phyloP scores from a whole-genome alignment of 2,113 vertebrate species.

The Otus sunia region DNA sequence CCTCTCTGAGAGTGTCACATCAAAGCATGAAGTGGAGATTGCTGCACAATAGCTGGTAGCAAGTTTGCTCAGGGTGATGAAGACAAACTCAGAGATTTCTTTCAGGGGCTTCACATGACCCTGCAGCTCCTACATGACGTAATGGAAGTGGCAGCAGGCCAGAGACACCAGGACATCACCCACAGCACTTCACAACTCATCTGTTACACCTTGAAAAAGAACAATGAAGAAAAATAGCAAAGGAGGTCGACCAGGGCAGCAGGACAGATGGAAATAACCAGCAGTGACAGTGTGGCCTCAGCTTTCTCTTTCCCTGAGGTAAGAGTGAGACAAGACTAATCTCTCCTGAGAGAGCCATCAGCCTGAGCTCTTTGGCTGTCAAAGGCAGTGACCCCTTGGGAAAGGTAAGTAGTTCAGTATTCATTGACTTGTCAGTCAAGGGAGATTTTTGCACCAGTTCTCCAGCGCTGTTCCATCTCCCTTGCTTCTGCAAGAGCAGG shows the following conservation, averaged over 20 bases:
- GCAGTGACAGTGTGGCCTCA: not conserved
- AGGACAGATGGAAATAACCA: not conserved
- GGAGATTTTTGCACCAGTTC: not conserved
- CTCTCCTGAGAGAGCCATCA: not conserved
- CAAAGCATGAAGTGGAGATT: fast-evolving
- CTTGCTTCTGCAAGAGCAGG: not conserved
- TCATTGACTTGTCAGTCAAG: not conserved
- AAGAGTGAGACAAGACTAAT: not conserved
- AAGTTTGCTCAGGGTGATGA: not conserved
- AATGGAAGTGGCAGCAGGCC: not conserved
- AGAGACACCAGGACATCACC: not conserved
- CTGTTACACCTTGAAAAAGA: not conserved
- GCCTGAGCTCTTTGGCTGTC: not conserved
- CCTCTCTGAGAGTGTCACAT: not conserved
- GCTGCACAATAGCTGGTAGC: not conserved
- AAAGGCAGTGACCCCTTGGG: not conserved
- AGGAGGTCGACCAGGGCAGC: not conserved
- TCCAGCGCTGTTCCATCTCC: not conserved
- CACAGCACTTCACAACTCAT: not conserved
- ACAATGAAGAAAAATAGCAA: not conserved
- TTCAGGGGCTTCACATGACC: not conserved
- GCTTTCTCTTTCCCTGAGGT: not conserved
- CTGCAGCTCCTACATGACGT: not conserved
- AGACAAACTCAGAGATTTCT: not conserved
- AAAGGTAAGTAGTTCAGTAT: not conserved